phyloP scores from a whole-genome alignment of 2,888 invertebrate genomes.

The Leptarthrus brevirostris region DNA sequence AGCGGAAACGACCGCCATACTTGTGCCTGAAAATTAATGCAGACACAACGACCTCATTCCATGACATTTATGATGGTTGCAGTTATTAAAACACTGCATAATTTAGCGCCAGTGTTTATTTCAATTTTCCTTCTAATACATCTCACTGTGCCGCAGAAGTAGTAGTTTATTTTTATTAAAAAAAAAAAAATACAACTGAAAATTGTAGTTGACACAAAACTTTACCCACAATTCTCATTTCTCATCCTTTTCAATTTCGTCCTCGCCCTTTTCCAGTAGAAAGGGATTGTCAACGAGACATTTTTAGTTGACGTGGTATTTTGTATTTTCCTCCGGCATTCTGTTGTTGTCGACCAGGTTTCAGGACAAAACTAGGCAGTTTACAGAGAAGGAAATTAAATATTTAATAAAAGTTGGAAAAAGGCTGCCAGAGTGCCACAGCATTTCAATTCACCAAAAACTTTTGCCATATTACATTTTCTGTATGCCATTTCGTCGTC shows the following conservation, averaged over 20 bases:
- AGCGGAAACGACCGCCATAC: no score
- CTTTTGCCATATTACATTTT: no score
- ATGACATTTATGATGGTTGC: not conserved
- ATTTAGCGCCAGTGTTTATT: conserved; percentile 33
- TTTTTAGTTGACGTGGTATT: conserved; percentile 36
- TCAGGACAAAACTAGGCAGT: conserved; percentile 16
- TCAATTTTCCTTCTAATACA: conserved; percentile 40
- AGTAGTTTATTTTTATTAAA: not conserved
- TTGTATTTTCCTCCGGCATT: conserved; percentile 23
- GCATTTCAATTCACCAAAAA: no score
- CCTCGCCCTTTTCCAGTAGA: conserved; percentile 1
- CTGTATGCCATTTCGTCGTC: no score
- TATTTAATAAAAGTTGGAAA: conserved; percentile 24
- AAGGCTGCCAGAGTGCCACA: no score
- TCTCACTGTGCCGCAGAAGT: no score
- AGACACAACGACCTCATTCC: conserved; percentile 23
- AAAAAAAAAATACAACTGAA: not conserved
- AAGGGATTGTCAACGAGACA: conserved; percentile 25
- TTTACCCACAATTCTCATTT: conserved; percentile 41
- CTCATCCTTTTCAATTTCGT: conserved; percentile 34
- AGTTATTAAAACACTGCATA: conserved; percentile 26
- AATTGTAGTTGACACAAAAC: conserved; percentile 34
- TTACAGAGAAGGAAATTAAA: conserved; percentile 13
- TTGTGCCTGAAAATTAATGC: conserved; percentile 21
- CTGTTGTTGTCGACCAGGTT: not conserved